Evolutionary conservation across 1,140 invertebrate genomes (phyloP).

Genomic region (Anagrus nilaparvatae): DNA sequence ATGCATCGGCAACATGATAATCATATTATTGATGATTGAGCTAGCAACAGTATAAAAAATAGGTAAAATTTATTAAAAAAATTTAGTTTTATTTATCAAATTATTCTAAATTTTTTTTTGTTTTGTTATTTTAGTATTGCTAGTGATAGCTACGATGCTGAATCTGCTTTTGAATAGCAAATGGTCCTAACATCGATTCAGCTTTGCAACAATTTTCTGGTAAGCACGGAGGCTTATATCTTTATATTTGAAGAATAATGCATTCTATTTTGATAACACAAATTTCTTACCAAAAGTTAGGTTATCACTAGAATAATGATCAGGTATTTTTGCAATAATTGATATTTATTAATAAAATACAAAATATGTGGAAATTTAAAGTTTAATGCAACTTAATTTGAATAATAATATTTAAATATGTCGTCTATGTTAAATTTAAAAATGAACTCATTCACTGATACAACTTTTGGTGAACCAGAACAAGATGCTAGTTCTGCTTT

Average conservation of each 20-base stretch:
- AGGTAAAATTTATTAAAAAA: conserved; percentile 52
- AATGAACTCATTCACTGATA: conserved; percentile 61
- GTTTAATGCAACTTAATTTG: no score
- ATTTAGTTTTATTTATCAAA: neutral
- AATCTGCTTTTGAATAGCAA: conserved; percentile 92
- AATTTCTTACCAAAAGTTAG: no score
- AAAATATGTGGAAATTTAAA: no score
- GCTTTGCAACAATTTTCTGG: conserved; percentile 59
- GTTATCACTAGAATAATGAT: no score
- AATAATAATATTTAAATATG: no score
- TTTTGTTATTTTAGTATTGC: conserved; percentile 50
- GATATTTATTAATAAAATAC: no score
- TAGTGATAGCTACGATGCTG: conserved; percentile 76
- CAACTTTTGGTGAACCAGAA: conserved; percentile 68
- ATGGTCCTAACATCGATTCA: conserved; percentile 29
- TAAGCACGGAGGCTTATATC: conserved; percentile 87
- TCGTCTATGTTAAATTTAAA: no score
- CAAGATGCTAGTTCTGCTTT: conserved; percentile 90
- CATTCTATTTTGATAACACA: conserved; percentile 75
- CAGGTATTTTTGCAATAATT: no score
- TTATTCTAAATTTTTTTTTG: no score
- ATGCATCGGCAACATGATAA: conserved; percentile 48
- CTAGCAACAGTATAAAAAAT: conserved; percentile 80
- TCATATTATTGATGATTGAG: conserved; percentile 53
- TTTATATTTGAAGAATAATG: conserved; percentile 77